Conservation (phyloP, 2,888 invertebrate species). For the Leptothorax acervorum region DNA sequence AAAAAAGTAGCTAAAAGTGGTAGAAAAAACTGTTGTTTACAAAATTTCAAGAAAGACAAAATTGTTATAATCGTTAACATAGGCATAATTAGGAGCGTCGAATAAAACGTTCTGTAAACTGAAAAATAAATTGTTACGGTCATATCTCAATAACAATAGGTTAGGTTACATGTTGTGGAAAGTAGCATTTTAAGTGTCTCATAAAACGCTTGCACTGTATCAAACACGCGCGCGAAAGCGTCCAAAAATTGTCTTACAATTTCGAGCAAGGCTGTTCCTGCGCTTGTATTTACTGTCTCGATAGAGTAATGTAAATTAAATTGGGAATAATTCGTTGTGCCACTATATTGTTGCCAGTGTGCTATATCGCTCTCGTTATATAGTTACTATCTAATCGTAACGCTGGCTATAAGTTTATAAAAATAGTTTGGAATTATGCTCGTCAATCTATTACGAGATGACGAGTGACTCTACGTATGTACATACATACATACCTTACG, state of each 20-base stretch:
- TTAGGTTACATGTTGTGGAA: no score
- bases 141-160: not conserved
- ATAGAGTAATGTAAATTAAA: not conserved
- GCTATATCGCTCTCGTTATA: not conserved
- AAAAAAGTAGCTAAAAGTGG: not conserved
- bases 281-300: not conserved
- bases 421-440: not conserved
- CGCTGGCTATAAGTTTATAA: not conserved
- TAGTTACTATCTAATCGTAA: not conserved
- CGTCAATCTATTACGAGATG: not conserved
- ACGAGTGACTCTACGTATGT: not conserved
- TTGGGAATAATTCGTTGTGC: not conserved
- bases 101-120: not conserved
- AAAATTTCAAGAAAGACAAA: not conserved
- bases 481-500: slow-evolving; percentile 54
- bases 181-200: no score
- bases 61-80: not conserved
- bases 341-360: not conserved
- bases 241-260: not conserved
- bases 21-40: not conserved
- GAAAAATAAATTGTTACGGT: not conserved
- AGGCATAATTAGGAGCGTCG: not conserved
- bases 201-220: not conserved
- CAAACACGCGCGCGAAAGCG: not conserved
- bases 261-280: not conserved